Percentiles rank a stretch among this genome's conserved stretches.
phyloP scores from a whole-genome alignment of 2,113 vertebrate species.

The Gnathonemus longibarbis region DNA sequence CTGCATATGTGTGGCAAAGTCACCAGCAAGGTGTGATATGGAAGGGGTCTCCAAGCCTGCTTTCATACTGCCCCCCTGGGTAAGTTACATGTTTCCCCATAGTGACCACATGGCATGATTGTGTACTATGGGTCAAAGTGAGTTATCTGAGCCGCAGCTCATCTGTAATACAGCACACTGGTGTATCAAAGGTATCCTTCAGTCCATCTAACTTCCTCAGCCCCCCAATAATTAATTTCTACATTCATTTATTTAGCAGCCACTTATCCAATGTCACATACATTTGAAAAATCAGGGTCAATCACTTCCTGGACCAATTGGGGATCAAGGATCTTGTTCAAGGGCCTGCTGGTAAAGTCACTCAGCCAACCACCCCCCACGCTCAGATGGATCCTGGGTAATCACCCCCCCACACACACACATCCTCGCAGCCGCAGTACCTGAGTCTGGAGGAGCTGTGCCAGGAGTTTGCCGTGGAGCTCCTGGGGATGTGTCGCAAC shows the following conservation, averaged over 20 bases:
- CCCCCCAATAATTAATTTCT: not conserved
- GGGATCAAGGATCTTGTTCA: not conserved
- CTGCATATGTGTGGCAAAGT: not conserved
- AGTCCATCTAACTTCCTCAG: not conserved
- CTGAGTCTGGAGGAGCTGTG: conserved; percentile 70
- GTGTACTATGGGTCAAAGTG: not conserved
- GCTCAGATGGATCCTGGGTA: not conserved
- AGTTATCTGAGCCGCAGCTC: not conserved
- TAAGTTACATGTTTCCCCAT: not conserved
- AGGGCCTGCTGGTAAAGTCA: not conserved
- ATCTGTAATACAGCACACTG: not conserved
- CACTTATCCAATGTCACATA: not conserved
- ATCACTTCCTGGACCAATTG: not conserved
- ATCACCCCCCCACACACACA: too few relatives aligned
- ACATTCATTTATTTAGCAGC: not conserved
- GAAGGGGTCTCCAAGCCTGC: not conserved
- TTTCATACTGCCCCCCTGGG: not conserved
- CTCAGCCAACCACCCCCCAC: not conserved
- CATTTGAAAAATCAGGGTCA: not conserved
- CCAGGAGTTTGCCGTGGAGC: conserved; percentile 79
- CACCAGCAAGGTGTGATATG: not conserved
- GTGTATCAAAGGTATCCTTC: not conserved
- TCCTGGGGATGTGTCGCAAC: conserved; percentile 84
- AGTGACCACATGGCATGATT: not conserved
- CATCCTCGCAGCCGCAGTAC: conserved; percentile 70